Evolutionary conservation across 2,113 vertebrate species (phyloP).

Genomic region (Trichechus manatus): DNA sequence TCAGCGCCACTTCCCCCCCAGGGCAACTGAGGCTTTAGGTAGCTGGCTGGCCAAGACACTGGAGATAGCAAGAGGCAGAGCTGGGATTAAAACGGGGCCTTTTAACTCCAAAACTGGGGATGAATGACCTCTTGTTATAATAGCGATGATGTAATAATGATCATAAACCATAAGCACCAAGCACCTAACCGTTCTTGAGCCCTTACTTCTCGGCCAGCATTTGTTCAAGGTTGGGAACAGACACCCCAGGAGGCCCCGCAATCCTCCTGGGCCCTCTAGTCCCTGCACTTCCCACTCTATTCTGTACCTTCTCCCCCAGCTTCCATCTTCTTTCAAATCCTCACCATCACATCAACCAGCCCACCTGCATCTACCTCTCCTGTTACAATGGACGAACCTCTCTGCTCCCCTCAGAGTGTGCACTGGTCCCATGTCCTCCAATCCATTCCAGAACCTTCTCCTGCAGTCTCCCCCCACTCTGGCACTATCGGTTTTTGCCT

Average conservation of each 20-base stretch:
- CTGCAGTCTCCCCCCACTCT: not conserved
- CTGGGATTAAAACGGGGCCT: not conserved
- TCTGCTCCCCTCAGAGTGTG: not conserved
- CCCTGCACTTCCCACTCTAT: not conserved
- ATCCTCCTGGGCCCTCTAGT: not conserved
- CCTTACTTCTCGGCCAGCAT: not conserved
- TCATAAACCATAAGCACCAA: too few relatives aligned
- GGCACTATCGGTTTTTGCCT: not conserved
- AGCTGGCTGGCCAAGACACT: too few relatives aligned
- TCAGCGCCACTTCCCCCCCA: not conserved
- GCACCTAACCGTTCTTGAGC: too few relatives aligned
- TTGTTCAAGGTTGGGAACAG: not conserved
- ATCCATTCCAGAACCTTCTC: not conserved
- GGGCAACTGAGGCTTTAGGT: not conserved
- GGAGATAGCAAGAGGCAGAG: not conserved
- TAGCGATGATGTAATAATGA: not conserved
- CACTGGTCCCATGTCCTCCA: not conserved
- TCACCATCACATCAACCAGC: not conserved
- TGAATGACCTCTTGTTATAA: not conserved
- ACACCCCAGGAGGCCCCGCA: not conserved
- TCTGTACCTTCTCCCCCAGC: not conserved
- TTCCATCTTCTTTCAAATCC: not conserved
- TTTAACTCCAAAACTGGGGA: not conserved
- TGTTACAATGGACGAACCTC: rapidly evolving
- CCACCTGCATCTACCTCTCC: not conserved